phyloP scores from a whole-genome alignment of 2,797 vertebrate genomes.

The Lepus oiostolus region DNA sequence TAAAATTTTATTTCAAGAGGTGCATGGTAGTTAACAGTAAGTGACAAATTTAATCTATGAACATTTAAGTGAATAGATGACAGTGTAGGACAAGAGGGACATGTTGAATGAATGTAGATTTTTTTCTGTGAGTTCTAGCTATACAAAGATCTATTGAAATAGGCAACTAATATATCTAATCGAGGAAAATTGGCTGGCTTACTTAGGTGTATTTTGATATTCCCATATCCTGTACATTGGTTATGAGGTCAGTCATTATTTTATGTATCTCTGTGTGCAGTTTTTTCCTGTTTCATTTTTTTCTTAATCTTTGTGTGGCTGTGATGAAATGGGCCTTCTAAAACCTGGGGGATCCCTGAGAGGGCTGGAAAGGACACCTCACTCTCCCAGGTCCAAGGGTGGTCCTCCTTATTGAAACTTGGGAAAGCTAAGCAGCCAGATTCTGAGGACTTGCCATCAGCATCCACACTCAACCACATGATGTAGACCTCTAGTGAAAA shows the following conservation, averaged over 20 bases:
- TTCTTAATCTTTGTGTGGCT: neutral
- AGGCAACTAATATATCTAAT: neutral
- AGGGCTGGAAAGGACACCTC: neutral
- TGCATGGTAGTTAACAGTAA: neutral
- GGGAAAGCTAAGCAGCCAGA: neutral
- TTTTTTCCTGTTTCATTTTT: neutral
- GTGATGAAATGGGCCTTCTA: neutral
- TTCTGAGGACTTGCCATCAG: neutral
- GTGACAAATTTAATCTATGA: slow-evolving; percentile 14
- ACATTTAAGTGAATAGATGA: slow-evolving; percentile 2
- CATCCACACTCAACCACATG: neutral
- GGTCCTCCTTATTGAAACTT: neutral
- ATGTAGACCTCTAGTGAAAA: neutral
- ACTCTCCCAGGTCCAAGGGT: neutral
- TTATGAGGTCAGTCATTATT: neutral
- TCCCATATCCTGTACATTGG: neutral
- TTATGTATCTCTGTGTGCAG: neutral
- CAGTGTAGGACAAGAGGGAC: neutral
- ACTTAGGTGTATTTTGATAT: neutral
- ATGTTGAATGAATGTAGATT: neutral
- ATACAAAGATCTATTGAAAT: neutral
- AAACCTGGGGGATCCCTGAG: neutral
- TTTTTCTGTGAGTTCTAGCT: slow-evolving; percentile 7
- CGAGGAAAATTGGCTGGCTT: neutral
- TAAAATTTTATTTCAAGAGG: slow-evolving; percentile 22